phyloP scores from a whole-genome alignment of 2,888 invertebrate species.

The Unio delphinus region DNA sequence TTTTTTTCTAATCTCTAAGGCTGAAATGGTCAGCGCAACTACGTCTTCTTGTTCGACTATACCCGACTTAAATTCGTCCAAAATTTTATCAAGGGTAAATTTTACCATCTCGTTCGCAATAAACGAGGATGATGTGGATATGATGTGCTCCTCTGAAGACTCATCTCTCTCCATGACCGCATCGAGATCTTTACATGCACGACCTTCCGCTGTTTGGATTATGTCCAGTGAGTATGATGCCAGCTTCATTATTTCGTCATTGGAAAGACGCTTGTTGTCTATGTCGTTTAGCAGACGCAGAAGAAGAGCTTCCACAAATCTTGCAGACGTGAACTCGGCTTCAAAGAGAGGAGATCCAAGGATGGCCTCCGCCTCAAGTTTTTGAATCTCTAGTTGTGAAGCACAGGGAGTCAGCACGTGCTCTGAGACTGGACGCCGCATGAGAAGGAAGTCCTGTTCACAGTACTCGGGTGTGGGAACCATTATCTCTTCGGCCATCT shows the following conservation, averaged over 20 bases:
- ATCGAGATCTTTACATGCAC: constrained; percentile 4
- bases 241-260: constrained; percentile 41
- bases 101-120: constrained; percentile 45
- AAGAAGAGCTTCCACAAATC: constrained; percentile 42
- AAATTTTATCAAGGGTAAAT: constrained; percentile 41
- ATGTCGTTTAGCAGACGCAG: constrained; percentile 44
- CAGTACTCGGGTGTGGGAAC: no score
- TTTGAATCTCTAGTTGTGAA: constrained; percentile 31
- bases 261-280: constrained; percentile 28
- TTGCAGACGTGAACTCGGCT: constrained; percentile 13
- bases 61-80: constrained; percentile 37
- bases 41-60: constrained; percentile 35
- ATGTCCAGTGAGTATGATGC: constrained; percentile 39
- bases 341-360: constrained; percentile 20
- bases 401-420: constrained; percentile 47
- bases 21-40: constrained; percentile 36
- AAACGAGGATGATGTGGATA: constrained; percentile 26
- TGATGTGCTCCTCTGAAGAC: constrained; percentile 8
- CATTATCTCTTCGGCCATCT: no score
- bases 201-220: constrained; percentile 19
- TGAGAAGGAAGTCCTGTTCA: no score
- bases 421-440: constrained; percentile 29
- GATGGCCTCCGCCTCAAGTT: constrained; percentile 26
- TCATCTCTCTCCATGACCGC: constrained; percentile 13
- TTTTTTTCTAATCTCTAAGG: constrained; percentile 19